These are phyloP conservation scores for Cynodonichthys magdalenae DNA, from an alignment of 2,797 vertebrate genomes.

Conservation along the genomic window DNA sequence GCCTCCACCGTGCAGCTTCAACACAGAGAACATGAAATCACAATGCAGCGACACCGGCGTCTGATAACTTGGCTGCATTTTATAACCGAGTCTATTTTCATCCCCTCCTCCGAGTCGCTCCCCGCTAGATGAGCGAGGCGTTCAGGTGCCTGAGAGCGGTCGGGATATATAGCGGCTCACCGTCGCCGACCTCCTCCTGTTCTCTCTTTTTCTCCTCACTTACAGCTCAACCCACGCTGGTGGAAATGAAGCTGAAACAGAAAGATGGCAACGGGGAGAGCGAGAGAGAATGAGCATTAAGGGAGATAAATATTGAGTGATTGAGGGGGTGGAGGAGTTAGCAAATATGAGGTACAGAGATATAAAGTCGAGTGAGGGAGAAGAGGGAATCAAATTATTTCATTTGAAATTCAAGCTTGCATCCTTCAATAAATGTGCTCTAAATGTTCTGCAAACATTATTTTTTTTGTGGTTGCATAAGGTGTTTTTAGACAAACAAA, in stretches of 20 bases:
- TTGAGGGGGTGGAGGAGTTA: slow-evolving; percentile 47
- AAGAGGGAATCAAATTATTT: slow-evolving; percentile 30
- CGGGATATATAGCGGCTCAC: slow-evolving; percentile 33
- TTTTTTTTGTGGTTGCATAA: neutral
- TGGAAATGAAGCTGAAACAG: slow-evolving; percentile 25
- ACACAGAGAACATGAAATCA: slow-evolving; percentile 12
- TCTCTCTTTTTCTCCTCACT: slow-evolving; percentile 30
- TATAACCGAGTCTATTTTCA: slow-evolving; percentile 43
- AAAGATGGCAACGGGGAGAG: slow-evolving; percentile 14
- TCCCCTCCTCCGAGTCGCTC: slow-evolving; percentile 38
- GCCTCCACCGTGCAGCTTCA: slow-evolving; percentile 20
- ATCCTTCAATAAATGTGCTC: slow-evolving; percentile 13
- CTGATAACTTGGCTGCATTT: slow-evolving; percentile 33
- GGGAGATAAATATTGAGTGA: slow-evolving; percentile 55
- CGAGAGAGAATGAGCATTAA: slow-evolving; percentile 37
- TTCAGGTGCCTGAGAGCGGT: slow-evolving; percentile 48
- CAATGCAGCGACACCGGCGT: slow-evolving; percentile 17
- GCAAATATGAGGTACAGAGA: slow-evolving; percentile 52
- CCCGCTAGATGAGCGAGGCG: slow-evolving; percentile 42
- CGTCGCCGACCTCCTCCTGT: slow-evolving; percentile 39
- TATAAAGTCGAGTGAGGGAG: slow-evolving; percentile 40
- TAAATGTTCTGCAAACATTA: slow-evolving; percentile 9
- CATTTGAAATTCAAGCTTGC: slow-evolving; percentile 14
- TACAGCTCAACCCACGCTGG: slow-evolving; percentile 46
- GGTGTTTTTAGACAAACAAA: neutral